A percentile compares a stretch with the other conserved stretches of the same genome.
phyloP scores from a whole-genome alignment of 2,888 invertebrate genomes.

The Achlya flavicornis region DNA sequence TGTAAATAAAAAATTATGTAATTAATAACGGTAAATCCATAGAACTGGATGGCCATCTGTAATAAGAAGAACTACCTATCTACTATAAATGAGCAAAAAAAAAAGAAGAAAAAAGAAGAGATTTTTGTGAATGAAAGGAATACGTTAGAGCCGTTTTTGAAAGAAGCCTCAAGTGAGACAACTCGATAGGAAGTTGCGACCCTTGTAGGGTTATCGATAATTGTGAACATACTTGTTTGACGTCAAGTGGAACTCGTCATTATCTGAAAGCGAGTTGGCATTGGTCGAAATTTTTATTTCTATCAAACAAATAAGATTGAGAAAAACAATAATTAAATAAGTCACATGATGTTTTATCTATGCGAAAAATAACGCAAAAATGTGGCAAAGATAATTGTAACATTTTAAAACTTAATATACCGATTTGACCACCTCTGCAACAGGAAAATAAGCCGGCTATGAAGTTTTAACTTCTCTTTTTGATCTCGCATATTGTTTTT shows the following conservation, averaged over 20 bases:
- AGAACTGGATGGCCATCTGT: too few relatives aligned
- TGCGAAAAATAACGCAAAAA: not conserved
- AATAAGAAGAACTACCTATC: too few relatives aligned
- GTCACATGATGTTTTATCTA: not conserved
- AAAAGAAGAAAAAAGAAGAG: not conserved
- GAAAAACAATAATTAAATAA: not conserved
- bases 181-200: slow-evolving; percentile 52
- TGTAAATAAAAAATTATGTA: too few relatives aligned
- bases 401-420: not conserved
- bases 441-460: too few relatives aligned
- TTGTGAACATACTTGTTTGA: slow-evolving; percentile 50
- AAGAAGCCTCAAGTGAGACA: slow-evolving; percentile 15
- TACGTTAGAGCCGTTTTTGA: slow-evolving; percentile 27
- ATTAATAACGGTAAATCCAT: slow-evolving; percentile 16
- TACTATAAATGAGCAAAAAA: too few relatives aligned
- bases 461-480: too few relatives aligned
- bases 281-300: slow-evolving; percentile 6
- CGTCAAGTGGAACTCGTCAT: slow-evolving; percentile 40
- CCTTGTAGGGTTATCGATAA: slow-evolving; percentile 54
- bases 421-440: not conserved
- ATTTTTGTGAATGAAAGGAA: slow-evolving; percentile 15
- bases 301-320: not conserved
- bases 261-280: slow-evolving; percentile 28
- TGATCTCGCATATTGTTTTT: too few relatives aligned
- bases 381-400: not conserved